Evolutionary conservation across 2,113 vertebrate genomes (phyloP), one percentile per base, ranked within the genome.

Genomic region (Vanacampus margaritifer): DNA sequence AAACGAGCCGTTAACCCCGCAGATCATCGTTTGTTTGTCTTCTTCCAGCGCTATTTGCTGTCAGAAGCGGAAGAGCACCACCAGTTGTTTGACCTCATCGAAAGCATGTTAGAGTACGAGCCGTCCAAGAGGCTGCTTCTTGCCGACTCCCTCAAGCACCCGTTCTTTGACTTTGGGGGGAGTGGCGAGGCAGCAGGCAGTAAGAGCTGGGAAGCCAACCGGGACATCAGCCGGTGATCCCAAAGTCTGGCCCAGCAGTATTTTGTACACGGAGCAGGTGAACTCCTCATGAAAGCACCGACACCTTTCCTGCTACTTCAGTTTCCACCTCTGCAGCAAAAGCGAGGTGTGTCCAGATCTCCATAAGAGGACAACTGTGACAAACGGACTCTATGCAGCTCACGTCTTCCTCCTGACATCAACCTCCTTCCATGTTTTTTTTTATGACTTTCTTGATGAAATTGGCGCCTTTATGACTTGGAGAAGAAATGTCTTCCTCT

Each of bases 141-240:
- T 69, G 88, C 92, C 0, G 94, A 95, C 69, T 92, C 94, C 41
- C 91, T 98, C 67, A 95, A 95, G 67, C 96, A 98, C 64, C 93
- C 94, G 0, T 98, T 96, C 89, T 98, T 97, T 16, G 88, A 91
- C 69, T 86, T 48, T 17, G 79, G 73, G 0, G 61, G 64, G 1
- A 19, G 28, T 0, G 32, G 89, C 10, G 96, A 96, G 48, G 91
- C 92, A 0, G 79, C 83, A 3, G 75, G 89, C 41, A 79, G 88
- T 79, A 98, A 98, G 85, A 88, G 84, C 80, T 99, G 97, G 97
- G 97, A 97, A 87, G 94, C 93, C 24, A 97, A 94, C 86, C 90
- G 97, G 0, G 96, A 98, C 91, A 98, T 99, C 91, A 99, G 97
- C 91, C 95, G 96, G 93, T 98, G 96, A 98, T 92, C 77, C 81